Conservation (phyloP, 2,888 invertebrate species). For the Philhelius pedissequus region DNA sequence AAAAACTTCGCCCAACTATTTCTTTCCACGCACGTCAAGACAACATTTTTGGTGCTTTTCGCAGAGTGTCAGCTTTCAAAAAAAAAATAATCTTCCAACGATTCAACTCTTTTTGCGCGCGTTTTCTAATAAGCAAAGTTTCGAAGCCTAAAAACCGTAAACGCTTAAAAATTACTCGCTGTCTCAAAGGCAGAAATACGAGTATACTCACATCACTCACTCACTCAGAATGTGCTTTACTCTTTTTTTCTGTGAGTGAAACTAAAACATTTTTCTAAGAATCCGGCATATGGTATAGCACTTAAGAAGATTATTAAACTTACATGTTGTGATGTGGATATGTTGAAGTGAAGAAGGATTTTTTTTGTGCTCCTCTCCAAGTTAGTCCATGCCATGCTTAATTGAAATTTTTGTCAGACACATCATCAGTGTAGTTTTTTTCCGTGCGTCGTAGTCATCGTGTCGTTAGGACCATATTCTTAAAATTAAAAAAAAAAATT, state of each 20-base stretch:
- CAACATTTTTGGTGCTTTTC: not conserved
- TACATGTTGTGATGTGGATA: not conserved
- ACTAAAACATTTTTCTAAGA: not conserved
- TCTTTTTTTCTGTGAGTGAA: not conserved
- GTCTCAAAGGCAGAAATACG: not conserved
- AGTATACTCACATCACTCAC: not conserved
- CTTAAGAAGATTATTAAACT: constrained; percentile 16
- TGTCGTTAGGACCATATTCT: constrained; percentile 22
- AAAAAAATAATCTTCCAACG: not conserved
- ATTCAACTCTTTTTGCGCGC: not conserved
- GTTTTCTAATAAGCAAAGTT: constrained; percentile 16
- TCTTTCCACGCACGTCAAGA: not conserved
- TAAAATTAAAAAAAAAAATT: not conserved
- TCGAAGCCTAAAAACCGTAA: constrained; percentile 11
- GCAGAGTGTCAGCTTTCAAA: not conserved
- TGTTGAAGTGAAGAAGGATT: not conserved
- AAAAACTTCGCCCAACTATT: not conserved
- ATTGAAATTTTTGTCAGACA: constrained; percentile 57
- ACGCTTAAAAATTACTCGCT: constrained; percentile 14
- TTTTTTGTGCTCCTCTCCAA: not conserved
- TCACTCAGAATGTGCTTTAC: not conserved
- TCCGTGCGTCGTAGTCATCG: not conserved
- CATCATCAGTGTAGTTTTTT: constrained; percentile 32
- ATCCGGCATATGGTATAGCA: constrained; percentile 28
- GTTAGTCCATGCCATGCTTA: constrained; percentile 22